Base-by-base conservation (phyloP, 1,140 invertebrate species). In the Bombus waltoni region DNA sequence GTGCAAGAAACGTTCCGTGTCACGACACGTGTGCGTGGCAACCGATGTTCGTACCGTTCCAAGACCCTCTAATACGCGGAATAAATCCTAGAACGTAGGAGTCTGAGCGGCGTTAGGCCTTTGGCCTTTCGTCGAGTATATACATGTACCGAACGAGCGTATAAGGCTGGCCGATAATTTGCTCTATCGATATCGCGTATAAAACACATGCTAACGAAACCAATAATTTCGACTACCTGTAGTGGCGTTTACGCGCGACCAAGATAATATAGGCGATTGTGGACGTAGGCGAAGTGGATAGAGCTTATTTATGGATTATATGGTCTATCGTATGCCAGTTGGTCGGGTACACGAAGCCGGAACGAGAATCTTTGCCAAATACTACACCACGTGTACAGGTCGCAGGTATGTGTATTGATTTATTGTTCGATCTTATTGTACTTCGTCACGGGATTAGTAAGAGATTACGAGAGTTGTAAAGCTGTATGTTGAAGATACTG, bases 221-320 rank as follows among this genome's bases (percentile, higher is more conserved):
- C 65, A 70, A 78, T 83, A 83, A 71, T 83, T 44, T 28, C 44
- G 57, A 15, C 57, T 83, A 83, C 71, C 81, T 83, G 81, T 28
- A 35, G 57, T 66, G 59, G 81, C 59, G 74, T 57, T 57, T 71
- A 78, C 65, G 38, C 62, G 15, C 28, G 22, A 35, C 73, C 59
- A 57, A 3, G 6, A 66, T 53, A 22, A 22, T 53, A 53, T 53
- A 22, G 18, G 6, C 47, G 18, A 22, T 53, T 8, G 47, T 53
- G 47, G 6, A 13, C 65, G 15, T 35, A 35, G 15, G 15, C 74
- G 71, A 86, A 79, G 78, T 77, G 87, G 87, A 85, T 85, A 84
- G 65, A 74, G 75, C 87, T 93, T 93, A 93, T 93, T 93, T 93
- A 93, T 93, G 92, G 93, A 93, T 92, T 91, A 93, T 90, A 83